Conservation (phyloP, 2,113 vertebrate species). For the Channa maculata region DNA sequence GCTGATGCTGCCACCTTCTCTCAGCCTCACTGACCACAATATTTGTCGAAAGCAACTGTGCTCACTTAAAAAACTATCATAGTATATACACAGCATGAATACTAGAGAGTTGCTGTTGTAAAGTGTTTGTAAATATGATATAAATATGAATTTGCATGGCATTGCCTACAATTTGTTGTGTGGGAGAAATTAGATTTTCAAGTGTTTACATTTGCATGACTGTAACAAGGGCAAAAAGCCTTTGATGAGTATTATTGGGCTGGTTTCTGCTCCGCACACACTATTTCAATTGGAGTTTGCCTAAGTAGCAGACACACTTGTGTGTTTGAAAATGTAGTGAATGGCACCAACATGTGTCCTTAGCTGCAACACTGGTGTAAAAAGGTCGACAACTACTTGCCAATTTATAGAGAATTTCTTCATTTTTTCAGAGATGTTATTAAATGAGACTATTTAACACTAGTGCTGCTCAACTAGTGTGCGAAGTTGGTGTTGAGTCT, state of each 20-base stretch:
- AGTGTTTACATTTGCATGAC: constrained; percentile 10
- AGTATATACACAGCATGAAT: neutral
- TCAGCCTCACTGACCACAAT: neutral
- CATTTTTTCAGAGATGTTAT: constrained; percentile 6
- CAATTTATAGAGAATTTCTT: neutral
- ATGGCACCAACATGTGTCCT: neutral
- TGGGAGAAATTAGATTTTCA: constrained; percentile 36
- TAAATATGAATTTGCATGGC: constrained; percentile 8
- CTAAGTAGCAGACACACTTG: neutral
- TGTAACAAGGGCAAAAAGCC: neutral
- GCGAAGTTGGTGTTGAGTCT: constrained; percentile 4
- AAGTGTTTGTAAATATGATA: constrained; percentile 11
- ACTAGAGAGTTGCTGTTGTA: neutral
- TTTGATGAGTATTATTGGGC: constrained; percentile 8
- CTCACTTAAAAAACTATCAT: neutral
- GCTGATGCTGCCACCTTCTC: neutral
- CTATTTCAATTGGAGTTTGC: neutral
- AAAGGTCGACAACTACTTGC: neutral
- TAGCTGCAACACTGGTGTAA: too few species aligned
- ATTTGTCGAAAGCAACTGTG: neutral
- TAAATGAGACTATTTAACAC: constrained; percentile 17
- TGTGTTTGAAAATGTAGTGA: neutral
- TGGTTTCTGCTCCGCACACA: neutral
- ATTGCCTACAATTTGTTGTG: neutral
- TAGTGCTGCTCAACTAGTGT: neutral